A percentile compares a stretch with the other conserved stretches of the same genome.
phyloP scores from a whole-genome alignment of 2,113 vertebrate genomes.

The Mirounga angustirostris region DNA sequence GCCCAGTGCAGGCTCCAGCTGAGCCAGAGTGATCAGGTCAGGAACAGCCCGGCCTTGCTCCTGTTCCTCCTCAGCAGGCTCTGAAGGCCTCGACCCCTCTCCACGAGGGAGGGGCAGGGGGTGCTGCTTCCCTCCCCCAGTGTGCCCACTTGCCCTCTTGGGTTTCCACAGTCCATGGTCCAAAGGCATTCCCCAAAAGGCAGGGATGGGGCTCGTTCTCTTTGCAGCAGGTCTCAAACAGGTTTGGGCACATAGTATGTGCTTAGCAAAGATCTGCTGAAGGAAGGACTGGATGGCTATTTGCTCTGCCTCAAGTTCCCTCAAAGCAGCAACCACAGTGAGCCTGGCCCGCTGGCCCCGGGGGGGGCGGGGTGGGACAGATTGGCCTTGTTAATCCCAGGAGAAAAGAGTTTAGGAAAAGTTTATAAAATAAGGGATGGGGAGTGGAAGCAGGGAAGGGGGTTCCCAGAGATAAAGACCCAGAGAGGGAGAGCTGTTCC shows the following conservation, averaged over 20 bases:
- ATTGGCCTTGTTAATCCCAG: not conserved
- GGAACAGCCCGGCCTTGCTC: not conserved
- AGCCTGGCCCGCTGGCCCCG: not conserved
- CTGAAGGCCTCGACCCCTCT: constrained; percentile 50
- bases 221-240: not conserved
- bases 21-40: not conserved
- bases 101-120: not conserved
- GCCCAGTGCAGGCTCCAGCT: not conserved
- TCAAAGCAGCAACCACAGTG: not conserved
- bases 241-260: not conserved
- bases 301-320: not conserved
- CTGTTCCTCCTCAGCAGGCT: constrained; percentile 12
- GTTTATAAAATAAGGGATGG: not conserved
- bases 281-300: not conserved
- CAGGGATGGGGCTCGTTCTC: not conserved
- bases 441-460: not conserved
- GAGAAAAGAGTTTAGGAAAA: not conserved
- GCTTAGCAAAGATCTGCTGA: not conserved
- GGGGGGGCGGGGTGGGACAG: not conserved
- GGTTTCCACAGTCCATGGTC: not conserved
- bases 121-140: not conserved
- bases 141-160: not conserved
- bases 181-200: not conserved
- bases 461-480: not conserved
- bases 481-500: not conserved